Base-by-base conservation (phyloP, 2,797 vertebrate genomes). In the Vultur gryphus region DNA sequence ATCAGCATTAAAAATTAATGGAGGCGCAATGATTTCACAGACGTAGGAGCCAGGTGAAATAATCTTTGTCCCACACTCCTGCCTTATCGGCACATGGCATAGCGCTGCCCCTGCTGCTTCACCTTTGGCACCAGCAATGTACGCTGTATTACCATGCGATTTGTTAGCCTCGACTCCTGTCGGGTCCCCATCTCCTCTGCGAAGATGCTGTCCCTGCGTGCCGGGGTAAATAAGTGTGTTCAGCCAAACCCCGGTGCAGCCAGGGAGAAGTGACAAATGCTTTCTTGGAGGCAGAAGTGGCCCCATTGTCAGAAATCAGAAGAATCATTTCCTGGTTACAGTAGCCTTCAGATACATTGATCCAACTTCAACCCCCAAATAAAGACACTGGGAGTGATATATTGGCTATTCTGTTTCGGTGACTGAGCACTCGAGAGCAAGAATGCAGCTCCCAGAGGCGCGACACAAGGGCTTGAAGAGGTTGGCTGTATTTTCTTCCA, bases 401-500 rank as follows among this genome's bases (percentile, higher is more conserved):
- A 95, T 77, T 90, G 75, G 69, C 93, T 89, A 61, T 92, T 94
- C 86, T 82, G 28, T 90, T 95, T 95, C 11, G 0, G 79, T 72
- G 73, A 89, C 80, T 87, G 90, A 96, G 84, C 92, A 92, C 86
- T 95, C 2, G 3, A 95, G 89, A 85, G 78, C 77, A 94, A 85
- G 82, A 92, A 73, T 75, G 62, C 87, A 77, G 81, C 84, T 95
- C 87, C 71, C 69, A 85, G 78, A 84, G 90, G 73, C 13, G 0
- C 0, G 0, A 73, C 58, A 82, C 48, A 79, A 64, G 77, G 69
- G 85, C 87, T 89, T 93, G 85, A 94, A 95, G 96, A 95, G 95
- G 46, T 93, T 84, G 85, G 90, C 88, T 92, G 82, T 77, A 85
- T 81, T 97, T 93, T 80, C 84, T 65, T 69, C 91, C 84, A 76